Evolutionary conservation across 2,888 invertebrate genomes (phyloP).

Genomic region (Himalopsyche tibetana): DNA sequence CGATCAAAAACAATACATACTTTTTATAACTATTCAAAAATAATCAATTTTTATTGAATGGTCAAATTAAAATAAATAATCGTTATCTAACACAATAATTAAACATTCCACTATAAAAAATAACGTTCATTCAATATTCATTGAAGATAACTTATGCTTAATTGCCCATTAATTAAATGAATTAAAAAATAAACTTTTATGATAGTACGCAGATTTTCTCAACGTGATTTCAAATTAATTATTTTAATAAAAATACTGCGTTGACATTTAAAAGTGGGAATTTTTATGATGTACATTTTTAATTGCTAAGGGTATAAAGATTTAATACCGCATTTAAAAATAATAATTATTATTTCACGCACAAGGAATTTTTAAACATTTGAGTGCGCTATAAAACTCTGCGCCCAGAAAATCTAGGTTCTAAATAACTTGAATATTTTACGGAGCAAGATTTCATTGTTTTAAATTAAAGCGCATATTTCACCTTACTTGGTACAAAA

Average conservation of each 20-base stretch:
- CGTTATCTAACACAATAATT: no score
- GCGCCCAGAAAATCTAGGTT: conserved; percentile 25
- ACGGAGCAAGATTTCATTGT: conserved; percentile 25
- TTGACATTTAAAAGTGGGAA: background rate
- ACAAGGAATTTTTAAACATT: conserved; percentile 13
- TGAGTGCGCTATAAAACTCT: conserved; percentile 17
- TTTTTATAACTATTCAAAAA: no score
- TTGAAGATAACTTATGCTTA: no score
- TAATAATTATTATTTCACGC: conserved; percentile 29
- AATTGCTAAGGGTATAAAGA: background rate
- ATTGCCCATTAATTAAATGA: no score
- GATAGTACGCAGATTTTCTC: no score
- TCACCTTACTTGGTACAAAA: conserved; percentile 27
- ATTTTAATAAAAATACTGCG: background rate
- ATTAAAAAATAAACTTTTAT: no score
- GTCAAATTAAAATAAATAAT: no score
- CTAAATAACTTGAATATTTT: conserved; percentile 30
- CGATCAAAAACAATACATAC: no score
- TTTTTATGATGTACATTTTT: conserved; percentile 11
- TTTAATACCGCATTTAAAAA: conserved; percentile 5
- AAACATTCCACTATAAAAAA: no score
- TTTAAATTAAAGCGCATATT: conserved; percentile 45
- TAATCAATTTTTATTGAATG: no score
- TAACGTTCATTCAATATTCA: no score
- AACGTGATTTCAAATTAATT: no score